Conservation (phyloP, 35 echinoderm and acorn worm genomes). For the Heliocidaris erythrogramma region DNA sequence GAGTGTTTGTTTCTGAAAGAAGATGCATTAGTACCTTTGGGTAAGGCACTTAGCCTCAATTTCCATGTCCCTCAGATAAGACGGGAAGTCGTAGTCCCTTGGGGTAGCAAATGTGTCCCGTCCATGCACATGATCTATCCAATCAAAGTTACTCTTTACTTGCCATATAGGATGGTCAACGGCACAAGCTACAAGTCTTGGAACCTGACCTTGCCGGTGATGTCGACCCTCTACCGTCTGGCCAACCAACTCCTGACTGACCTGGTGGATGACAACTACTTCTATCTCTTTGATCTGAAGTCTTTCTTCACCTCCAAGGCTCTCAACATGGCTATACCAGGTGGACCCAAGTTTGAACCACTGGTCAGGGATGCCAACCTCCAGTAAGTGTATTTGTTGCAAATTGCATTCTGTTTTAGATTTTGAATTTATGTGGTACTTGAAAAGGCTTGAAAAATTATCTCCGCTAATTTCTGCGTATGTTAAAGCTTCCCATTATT, state of each 20-base stretch:
- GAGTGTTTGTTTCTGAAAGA: too few relatives aligned
- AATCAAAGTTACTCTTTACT: neutral
- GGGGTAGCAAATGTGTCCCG: too few relatives aligned
- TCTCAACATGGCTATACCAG: conserved; percentile 97
- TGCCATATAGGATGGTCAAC: conserved; percentile 71
- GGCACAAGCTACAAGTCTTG: conserved; percentile 97
- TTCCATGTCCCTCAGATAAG: too few relatives aligned
- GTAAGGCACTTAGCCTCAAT: too few relatives aligned
- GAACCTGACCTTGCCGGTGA: conserved; percentile 84
- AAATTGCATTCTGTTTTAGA: neutral
- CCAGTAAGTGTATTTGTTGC: conserved; percentile 68
- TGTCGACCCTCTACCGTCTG: conserved; percentile 91
- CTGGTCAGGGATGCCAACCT: conserved; percentile 87
- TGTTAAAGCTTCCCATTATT: too few relatives aligned
- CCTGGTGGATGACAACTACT: conserved; percentile 92
- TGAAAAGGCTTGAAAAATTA: too few relatives aligned
- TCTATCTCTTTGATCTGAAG: conserved; percentile 99
- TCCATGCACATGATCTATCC: neutral
- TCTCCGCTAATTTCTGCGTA: too few relatives aligned
- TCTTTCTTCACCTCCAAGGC: conserved; percentile 99
- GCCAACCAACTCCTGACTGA: conserved; percentile 93
- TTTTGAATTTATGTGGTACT: neutral
- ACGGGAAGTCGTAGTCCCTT: too few relatives aligned
- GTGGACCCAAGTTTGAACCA: conserved; percentile 99
- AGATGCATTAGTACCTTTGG: too few relatives aligned